These are phyloP conservation scores for Chlorops oryzae DNA, from an alignment of 1,140 invertebrate genomes.

Conservation along the genomic window DNA sequence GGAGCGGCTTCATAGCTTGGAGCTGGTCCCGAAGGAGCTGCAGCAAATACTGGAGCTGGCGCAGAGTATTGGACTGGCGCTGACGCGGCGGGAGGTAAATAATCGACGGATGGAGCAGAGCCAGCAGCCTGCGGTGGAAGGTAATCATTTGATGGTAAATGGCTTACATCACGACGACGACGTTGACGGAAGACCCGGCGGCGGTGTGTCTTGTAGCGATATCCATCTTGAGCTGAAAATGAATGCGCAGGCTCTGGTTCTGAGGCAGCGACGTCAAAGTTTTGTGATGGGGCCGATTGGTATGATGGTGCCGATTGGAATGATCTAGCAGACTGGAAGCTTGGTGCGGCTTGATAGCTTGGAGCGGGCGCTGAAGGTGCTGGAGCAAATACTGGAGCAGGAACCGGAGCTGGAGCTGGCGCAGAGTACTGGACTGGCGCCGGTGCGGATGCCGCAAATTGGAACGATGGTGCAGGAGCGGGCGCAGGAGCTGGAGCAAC, in stretches of 20 bases:
- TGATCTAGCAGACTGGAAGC: too few species aligned
- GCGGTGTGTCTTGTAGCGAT: conserved; percentile 39
- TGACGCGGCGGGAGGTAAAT: conserved; percentile 36
- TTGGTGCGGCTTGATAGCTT: too few species aligned
- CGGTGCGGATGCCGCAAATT: too few species aligned
- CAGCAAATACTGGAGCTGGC: conserved; percentile 14
- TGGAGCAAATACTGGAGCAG: neutral
- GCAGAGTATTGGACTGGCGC: too few species aligned
- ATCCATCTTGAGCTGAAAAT: conserved; percentile 34
- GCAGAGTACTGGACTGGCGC: too few species aligned
- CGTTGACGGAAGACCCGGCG: conserved; percentile 28
- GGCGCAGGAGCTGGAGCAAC: conserved; percentile 16
- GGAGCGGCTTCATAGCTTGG: too few species aligned
- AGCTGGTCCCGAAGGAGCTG: neutral
- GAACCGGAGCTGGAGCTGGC: conserved; percentile 15
- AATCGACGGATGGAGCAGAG: conserved; percentile 27
- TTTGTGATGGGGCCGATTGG: conserved; percentile 13
- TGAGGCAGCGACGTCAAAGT: conserved; percentile 28
- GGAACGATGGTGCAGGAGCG: too few species aligned
- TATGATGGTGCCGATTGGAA: conserved; percentile 11
- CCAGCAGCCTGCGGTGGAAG: conserved; percentile 33
- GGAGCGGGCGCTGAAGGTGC: neutral
- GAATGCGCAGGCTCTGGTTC: conserved; percentile 26
- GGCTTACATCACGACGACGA: conserved; percentile 36
- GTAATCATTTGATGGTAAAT: conserved; percentile 36